phyloP scores from a whole-genome alignment of 2,113 vertebrate species.

The Poeciliopsis occidentalis region DNA sequence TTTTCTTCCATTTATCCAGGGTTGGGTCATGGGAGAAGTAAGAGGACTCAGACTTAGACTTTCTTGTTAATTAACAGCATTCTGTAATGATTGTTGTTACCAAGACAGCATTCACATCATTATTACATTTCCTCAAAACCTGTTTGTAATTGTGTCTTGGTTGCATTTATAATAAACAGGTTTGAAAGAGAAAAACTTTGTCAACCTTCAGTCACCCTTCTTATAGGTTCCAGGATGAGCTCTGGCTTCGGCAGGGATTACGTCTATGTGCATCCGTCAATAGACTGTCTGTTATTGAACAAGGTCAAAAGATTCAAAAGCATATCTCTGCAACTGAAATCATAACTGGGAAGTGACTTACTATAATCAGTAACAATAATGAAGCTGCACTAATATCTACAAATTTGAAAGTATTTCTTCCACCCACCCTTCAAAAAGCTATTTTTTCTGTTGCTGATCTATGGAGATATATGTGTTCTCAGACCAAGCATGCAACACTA shows the following conservation, averaged over 20 bases:
- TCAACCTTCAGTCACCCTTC: conserved; percentile 55
- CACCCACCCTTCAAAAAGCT: conserved; percentile 11
- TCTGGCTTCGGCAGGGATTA: conserved; percentile 33
- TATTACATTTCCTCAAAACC: neutral
- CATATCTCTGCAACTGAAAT: conserved; percentile 41
- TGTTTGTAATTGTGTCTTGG: neutral
- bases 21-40: too few species aligned
- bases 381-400: neutral
- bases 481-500: conserved; percentile 30
- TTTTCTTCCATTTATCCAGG: too few species aligned
- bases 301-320: conserved; percentile 54
- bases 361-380: conserved; percentile 30
- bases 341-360: conserved; percentile 38
- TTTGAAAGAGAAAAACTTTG: neutral
- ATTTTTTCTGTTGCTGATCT: conserved; percentile 14
- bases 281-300: conserved; percentile 46
- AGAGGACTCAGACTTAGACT: too few species aligned
- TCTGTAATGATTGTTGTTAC: neutral
- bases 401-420: conserved; percentile 37
- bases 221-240: conserved; percentile 18
- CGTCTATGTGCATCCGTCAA: conserved; percentile 39
- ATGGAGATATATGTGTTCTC: conserved; percentile 20
- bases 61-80: neutral
- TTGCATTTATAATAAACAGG: neutral
- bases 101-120: neutral